Evolutionary conservation across 2,888 invertebrate genomes (phyloP).

Genomic region (Gibbula magus): DNA sequence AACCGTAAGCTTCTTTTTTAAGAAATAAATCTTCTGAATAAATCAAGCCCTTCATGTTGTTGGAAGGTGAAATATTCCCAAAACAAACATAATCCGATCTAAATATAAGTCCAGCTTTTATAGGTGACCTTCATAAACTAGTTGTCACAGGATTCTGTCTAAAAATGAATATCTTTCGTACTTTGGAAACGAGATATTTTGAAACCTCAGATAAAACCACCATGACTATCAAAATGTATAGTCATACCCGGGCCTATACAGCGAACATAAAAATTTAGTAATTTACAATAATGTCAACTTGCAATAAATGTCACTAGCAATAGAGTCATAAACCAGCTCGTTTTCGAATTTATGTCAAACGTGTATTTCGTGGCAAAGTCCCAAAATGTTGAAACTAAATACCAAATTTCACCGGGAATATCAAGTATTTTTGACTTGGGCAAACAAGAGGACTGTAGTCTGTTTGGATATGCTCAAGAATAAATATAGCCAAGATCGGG

Average conservation of each 20-base stretch:
- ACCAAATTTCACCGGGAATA: conserved; percentile 18
- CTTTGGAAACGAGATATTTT: conserved; percentile 18
- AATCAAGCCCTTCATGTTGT: not conserved
- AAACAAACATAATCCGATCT: conserved; percentile 13
- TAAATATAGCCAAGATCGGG: conserved; percentile 14
- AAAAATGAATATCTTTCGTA: conserved; percentile 20
- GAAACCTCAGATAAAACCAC: not conserved
- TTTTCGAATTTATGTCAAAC: conserved; percentile 23
- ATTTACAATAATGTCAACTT: not conserved
- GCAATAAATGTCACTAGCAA: not conserved
- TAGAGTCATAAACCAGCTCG: not conserved
- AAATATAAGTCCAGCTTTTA: not conserved
- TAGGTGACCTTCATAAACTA: conserved; percentile 18
- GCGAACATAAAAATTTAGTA: conserved; percentile 16
- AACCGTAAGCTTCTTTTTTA: not conserved
- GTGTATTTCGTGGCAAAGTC: conserved; percentile 13
- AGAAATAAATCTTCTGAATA: conserved; percentile 13
- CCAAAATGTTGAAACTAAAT: conserved; percentile 18
- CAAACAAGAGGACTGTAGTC: not conserved
- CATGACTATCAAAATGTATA: not conserved
- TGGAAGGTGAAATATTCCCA: conserved; percentile 4
- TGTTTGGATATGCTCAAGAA: conserved; percentile 21
- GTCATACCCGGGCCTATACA: not conserved
- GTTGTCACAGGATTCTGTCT: not conserved
- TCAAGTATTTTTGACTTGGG: conserved; percentile 21